A percentile compares a stretch with the other conserved stretches of the same genome.
Evolutionary conservation across 2,797 vertebrate genomes (phyloP).

Genomic region (Eupleurogrammus muticus): DNA sequence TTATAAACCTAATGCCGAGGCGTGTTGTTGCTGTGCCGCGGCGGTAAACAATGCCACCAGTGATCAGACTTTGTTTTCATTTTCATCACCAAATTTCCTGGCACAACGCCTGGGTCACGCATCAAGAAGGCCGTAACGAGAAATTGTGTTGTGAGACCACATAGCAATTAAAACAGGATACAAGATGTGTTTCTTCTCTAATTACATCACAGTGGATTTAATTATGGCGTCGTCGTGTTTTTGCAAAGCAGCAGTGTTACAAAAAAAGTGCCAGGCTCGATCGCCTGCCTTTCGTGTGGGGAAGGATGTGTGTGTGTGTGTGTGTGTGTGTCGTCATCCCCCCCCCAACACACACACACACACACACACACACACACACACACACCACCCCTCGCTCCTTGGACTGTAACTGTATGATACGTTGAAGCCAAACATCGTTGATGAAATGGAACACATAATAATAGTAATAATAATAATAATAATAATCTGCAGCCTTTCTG

Average conservation of each 20-base stretch:
- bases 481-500: slow-evolving; percentile 1
- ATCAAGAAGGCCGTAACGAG: slow-evolving; percentile 66
- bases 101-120: slow-evolving; percentile 70
- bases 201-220: slow-evolving; percentile 81
- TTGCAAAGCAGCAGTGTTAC: slow-evolving; percentile 47
- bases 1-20: slow-evolving; percentile 8
- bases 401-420: slow-evolving; percentile 57
- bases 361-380: too few relatives aligned
- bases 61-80: slow-evolving; percentile 64
- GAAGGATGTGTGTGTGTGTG: slow-evolving; percentile 43
- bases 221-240: slow-evolving; percentile 67
- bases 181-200: slow-evolving; percentile 66
- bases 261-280: slow-evolving; percentile 40
- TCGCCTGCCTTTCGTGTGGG: slow-evolving; percentile 60
- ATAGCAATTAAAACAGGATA: slow-evolving; percentile 78
- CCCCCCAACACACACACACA: too few relatives aligned
- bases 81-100: slow-evolving; percentile 69
- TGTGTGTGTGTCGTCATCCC: too few relatives aligned
- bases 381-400: slow-evolving; percentile 41
- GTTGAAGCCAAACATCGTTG: too few relatives aligned
- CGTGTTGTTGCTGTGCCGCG: slow-evolving; percentile 17
- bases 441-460: slow-evolving; percentile 41
- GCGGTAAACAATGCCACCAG: slow-evolving; percentile 47
- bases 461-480: slow-evolving; percentile 28
- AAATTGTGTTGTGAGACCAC: slow-evolving; percentile 72